phyloP scores from a whole-genome alignment of 2,797 vertebrate genomes.

The Mormyrops attenuatus region DNA sequence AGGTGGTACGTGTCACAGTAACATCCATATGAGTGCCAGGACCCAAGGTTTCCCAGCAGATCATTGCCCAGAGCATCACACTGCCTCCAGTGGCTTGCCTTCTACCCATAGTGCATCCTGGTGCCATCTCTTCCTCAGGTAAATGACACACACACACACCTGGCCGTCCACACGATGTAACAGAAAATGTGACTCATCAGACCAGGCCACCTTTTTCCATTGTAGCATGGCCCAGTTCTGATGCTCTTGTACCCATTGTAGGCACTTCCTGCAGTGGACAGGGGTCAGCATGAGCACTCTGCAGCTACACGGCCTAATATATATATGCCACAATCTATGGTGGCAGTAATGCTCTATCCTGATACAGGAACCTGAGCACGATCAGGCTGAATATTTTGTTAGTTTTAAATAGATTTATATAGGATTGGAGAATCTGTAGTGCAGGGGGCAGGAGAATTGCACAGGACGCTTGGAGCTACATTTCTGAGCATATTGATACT shows the following conservation, averaged over 20 bases:
- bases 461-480: not conserved
- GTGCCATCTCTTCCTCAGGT: not conserved
- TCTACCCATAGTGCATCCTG: not conserved
- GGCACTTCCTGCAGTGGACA: not conserved
- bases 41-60: not conserved
- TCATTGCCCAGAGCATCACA: not conserved
- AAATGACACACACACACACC: not conserved
- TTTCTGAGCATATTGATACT: not conserved
- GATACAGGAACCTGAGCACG: not conserved
- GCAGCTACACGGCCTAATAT: no score
- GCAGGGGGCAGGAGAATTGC: not conserved
- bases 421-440: not conserved
- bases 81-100: not conserved
- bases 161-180: not conserved
- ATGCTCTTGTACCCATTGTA: not conserved
- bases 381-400: not conserved
- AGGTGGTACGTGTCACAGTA: not conserved
- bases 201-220: not conserved
- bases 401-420: not conserved
- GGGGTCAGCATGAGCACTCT: not conserved
- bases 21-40: not conserved
- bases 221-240: not conserved
- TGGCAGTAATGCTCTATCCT: not conserved
- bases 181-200: not conserved
- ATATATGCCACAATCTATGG: not conserved